These are phyloP conservation scores for Columba janthina DNA, from an alignment of 2,113 vertebrate species.

Conservation along the genomic window DNA sequence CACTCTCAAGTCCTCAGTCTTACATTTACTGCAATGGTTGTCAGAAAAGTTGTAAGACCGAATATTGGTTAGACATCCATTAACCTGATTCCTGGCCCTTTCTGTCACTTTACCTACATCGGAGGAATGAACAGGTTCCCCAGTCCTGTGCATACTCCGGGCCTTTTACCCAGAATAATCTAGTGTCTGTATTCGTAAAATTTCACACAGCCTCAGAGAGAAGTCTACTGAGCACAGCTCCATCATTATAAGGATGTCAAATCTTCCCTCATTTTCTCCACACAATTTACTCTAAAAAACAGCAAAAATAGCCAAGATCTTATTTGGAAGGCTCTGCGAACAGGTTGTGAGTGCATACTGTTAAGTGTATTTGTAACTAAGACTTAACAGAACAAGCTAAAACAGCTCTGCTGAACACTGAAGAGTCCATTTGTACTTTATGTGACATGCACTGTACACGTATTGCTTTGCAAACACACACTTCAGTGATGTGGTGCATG, in stretches of 20 bases:
- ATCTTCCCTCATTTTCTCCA: background rate
- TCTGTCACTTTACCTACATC: background rate
- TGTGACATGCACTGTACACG: too few relatives aligned
- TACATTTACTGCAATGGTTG: background rate
- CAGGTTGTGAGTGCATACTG: background rate
- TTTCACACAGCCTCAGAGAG: background rate
- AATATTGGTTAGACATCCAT: background rate
- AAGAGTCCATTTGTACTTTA: background rate
- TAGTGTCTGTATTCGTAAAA: background rate
- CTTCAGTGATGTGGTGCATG: background rate
- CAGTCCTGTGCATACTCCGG: background rate
- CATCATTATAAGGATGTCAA: fast-evolving
- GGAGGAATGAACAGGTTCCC: background rate
- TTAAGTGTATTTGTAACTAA: background rate
- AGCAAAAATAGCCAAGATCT: background rate
- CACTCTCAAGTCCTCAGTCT: background rate
- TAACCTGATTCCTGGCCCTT: fast-evolving
- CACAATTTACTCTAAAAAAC: background rate
- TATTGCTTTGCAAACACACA: background rate
- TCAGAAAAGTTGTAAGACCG: background rate
- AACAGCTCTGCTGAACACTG: background rate
- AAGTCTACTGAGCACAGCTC: fast-evolving
- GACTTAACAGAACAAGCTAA: background rate
- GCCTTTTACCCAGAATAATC: background rate
- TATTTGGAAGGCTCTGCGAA: background rate